These are phyloP conservation scores for Buathra laborator DNA, from an alignment of 2,888 invertebrate genomes.

Conservation along the genomic window DNA sequence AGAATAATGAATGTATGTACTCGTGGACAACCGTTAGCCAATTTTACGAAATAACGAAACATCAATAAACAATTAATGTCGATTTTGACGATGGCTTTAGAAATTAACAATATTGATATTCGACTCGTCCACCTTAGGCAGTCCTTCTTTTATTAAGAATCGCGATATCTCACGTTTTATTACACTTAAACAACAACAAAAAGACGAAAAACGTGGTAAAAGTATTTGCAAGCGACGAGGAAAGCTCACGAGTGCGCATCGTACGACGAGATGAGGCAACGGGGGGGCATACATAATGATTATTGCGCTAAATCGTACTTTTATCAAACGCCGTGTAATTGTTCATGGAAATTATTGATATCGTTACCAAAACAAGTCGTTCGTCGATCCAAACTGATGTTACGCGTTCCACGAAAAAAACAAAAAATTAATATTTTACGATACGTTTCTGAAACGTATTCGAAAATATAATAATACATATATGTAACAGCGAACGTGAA, in stretches of 20 bases:
- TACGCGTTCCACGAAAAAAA: constrained; percentile 20
- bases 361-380: constrained; percentile 11
- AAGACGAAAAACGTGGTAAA: not conserved
- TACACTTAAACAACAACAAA: not conserved
- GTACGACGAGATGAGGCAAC: constrained; percentile 12
- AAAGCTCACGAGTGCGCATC: constrained; percentile 5
- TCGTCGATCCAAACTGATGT: constrained; percentile 6
- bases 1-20: not conserved
- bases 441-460: constrained; percentile 50
- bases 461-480: constrained; percentile 26
- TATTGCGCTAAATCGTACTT: constrained; percentile 11
- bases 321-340: not conserved
- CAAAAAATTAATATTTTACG: constrained; percentile 33
- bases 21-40: not conserved
- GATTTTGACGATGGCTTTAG: constrained; percentile 40
- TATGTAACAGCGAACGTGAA: constrained; percentile 49
- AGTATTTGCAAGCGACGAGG: not conserved
- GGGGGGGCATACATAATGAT: not conserved
- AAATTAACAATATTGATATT: constrained; percentile 30
- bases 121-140: constrained; percentile 23
- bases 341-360: constrained; percentile 31
- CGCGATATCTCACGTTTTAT: constrained; percentile 23
- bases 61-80: constrained; percentile 17
- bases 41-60: not conserved
- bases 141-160: constrained; percentile 19